phyloP scores from a whole-genome alignment of 2,888 invertebrate species.

The Chironomus tentans region DNA sequence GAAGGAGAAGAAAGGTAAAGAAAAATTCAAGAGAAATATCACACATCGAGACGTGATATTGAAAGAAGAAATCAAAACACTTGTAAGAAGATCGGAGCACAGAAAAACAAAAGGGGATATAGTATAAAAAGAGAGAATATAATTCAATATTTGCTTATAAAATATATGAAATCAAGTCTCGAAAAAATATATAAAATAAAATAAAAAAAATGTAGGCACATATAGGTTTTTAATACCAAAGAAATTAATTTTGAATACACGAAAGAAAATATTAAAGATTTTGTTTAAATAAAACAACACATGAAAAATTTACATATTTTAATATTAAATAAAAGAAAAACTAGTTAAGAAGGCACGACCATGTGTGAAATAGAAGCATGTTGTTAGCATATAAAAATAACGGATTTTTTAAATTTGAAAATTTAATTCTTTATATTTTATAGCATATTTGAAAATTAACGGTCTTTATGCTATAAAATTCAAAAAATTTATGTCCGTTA shows the following conservation, averaged over 20 bases:
- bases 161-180: conserved; percentile 7
- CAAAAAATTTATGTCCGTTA: no score
- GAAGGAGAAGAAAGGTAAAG: background rate
- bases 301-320: conserved; percentile 24
- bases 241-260: conserved; percentile 18
- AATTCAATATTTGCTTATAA: conserved; percentile 20
- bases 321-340: conserved; percentile 17
- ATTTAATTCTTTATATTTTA: no score
- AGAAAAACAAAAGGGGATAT: background rate
- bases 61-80: conserved; percentile 14
- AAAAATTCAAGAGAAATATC: conserved; percentile 1
- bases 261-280: conserved; percentile 9
- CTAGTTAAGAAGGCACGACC: no score
- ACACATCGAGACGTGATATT: background rate
- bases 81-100: conserved; percentile 7
- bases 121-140: background rate
- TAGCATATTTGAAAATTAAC: no score
- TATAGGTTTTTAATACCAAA: conserved; percentile 10
- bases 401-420: no score
- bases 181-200: background rate
- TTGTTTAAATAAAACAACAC: conserved; percentile 18
- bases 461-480: no score
- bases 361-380: no score
- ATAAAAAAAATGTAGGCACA: background rate
- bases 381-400: no score